These are phyloP conservation scores for Bombus consobrinus DNA, from an alignment of 1,140 invertebrate genomes.

Conservation along the genomic window DNA sequence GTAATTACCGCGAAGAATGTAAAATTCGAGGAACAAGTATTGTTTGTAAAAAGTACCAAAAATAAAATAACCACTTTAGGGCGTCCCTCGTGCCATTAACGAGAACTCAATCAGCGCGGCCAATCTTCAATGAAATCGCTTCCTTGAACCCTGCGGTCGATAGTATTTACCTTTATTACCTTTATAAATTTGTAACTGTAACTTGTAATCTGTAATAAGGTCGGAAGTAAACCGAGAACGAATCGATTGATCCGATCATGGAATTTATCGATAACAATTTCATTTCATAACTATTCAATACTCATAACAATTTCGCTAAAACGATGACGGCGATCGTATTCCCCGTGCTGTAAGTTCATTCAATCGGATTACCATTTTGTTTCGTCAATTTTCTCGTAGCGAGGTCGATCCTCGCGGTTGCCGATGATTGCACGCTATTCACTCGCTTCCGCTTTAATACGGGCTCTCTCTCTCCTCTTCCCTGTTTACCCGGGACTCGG, in stretches of 20 bases:
- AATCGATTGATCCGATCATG: not conserved
- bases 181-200: conserved; percentile 9
- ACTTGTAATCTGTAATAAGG: not conserved
- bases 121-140: not conserved
- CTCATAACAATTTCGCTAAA: conserved; percentile 8
- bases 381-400: conserved; percentile 3
- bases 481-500: too few relatives aligned
- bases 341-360: not conserved
- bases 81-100: not conserved
- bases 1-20: not conserved
- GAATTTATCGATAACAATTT: conserved; percentile 19
- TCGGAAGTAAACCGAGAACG: not conserved
- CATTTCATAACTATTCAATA: conserved; percentile 3
- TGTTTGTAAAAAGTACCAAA: not conserved
- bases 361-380: conserved; percentile 30
- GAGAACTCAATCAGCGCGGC: not conserved
- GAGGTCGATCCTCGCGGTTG: conserved; percentile 4
- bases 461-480: not conserved
- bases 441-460: conserved; percentile 27
- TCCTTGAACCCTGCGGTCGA: not conserved
- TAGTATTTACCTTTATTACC: conserved; percentile 20
- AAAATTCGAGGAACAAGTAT: not conserved
- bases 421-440: conserved; percentile 39
- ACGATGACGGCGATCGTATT: not conserved
- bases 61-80: too few relatives aligned